phyloP scores from a whole-genome alignment of 2,888 invertebrate genomes.

The Clostera curtula region DNA sequence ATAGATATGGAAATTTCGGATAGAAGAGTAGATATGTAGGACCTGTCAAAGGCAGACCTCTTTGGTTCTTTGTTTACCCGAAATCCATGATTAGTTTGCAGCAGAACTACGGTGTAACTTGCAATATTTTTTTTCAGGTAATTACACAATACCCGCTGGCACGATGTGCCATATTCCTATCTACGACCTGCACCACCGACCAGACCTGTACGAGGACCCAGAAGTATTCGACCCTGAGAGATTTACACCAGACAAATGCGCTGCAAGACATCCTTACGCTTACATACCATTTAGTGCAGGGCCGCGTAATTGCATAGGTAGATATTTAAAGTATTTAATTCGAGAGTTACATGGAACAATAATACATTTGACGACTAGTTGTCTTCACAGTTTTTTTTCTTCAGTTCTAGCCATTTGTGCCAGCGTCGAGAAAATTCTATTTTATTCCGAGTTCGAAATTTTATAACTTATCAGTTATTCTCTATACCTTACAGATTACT shows the following conservation, averaged over 20 bases:
- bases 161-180: conserved; percentile 65
- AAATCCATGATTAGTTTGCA: too few relatives aligned
- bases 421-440: too few relatives aligned
- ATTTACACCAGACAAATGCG: conserved; percentile 71
- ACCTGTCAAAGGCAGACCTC: too few relatives aligned
- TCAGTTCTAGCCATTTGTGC: too few relatives aligned
- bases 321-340: not conserved
- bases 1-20: too few relatives aligned
- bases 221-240: conserved; percentile 79
- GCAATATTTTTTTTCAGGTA: conserved; percentile 18
- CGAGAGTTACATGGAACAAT: not conserved
- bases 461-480: too few relatives aligned
- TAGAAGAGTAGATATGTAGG: too few relatives aligned
- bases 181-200: conserved; percentile 77
- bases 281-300: conserved; percentile 79
- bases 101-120: conserved; percentile 68
- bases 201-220: conserved; percentile 77
- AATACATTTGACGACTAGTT: not conserved
- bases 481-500: too few relatives aligned
- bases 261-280: conserved; percentile 71
- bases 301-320: conserved; percentile 73
- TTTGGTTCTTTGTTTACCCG: too few relatives aligned
- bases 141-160: conserved; percentile 47
- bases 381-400: not conserved
- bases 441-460: too few relatives aligned